Evolutionary conservation across 2,797 vertebrate genomes (phyloP).

Genomic region (Urocyon cinereoargenteus): DNA sequence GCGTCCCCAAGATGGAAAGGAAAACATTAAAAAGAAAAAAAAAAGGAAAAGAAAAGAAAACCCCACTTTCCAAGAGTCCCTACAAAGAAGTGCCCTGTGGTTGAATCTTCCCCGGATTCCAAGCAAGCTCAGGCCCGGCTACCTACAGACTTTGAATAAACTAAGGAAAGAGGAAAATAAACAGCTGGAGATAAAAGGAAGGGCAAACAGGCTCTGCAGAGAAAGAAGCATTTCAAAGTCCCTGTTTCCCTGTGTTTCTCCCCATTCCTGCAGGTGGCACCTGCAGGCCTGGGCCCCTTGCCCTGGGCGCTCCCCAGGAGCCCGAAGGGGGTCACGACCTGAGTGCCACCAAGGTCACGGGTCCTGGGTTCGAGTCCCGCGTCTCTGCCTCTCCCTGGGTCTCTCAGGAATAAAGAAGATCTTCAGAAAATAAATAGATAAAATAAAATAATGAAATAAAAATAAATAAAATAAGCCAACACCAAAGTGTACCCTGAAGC

Average conservation of each 20-base stretch:
- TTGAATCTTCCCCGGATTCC: conserved; percentile 67
- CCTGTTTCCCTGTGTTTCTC: neutral
- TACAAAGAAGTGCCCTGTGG: conserved; percentile 46
- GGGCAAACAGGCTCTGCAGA: neutral
- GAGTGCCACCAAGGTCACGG: no score
- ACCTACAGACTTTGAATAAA: conserved; percentile 54
- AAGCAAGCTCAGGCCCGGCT: neutral
- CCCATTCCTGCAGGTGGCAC: neutral
- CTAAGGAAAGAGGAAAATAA: conserved; percentile 32
- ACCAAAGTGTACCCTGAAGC: neutral
- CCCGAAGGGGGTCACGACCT: no score
- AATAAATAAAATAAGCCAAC: neutral
- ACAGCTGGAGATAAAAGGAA: conserved; percentile 54
- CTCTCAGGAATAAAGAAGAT: no score
- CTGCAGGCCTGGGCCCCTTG: no score
- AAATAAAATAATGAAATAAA: no score
- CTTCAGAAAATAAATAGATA: no score
- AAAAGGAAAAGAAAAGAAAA: neutral
- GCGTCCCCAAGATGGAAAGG: conserved; percentile 51
- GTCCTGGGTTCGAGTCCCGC: no score
- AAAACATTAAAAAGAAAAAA: conserved; percentile 19
- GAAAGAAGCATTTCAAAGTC: conserved; percentile 18
- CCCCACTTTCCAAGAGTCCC: conserved; percentile 49
- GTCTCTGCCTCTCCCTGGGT: no score
- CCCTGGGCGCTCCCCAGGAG: no score